Evolutionary conservation across 2,113 vertebrate species (phyloP).

Genomic region (Vulpes vulpes): DNA sequence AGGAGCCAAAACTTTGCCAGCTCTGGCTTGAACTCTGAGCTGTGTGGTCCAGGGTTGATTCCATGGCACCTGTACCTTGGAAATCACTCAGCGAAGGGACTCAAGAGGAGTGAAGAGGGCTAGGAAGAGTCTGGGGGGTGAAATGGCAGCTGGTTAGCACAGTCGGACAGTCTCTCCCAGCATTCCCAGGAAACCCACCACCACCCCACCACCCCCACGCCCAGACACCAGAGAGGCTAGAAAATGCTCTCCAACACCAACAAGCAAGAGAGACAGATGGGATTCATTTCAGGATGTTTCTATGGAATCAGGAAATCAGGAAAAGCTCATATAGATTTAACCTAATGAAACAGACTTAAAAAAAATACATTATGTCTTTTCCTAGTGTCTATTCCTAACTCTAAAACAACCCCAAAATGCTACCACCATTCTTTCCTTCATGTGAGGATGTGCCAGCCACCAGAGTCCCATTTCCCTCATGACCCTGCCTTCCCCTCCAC

Average conservation of each 20-base stretch:
- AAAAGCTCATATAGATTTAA: neutral
- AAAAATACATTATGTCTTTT: neutral
- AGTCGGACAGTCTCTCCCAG: neutral
- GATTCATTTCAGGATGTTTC: neutral
- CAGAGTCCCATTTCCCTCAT: neutral
- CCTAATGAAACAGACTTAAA: neutral
- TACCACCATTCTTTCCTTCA: neutral
- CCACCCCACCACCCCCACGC: too few relatives aligned
- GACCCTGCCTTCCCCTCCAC: neutral
- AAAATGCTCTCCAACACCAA: neutral
- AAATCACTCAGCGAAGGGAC: neutral
- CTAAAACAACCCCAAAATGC: neutral
- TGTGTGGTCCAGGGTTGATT: too few relatives aligned
- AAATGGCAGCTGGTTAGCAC: neutral
- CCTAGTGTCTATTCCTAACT: neutral
- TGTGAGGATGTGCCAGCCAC: neutral
- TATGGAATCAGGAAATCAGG: neutral
- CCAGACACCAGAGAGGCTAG: neutral
- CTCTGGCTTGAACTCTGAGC: neutral
- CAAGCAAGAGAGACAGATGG: neutral
- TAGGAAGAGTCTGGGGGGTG: neutral
- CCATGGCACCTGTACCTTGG: neutral
- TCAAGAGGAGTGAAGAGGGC: neutral
- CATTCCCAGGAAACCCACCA: neutral
- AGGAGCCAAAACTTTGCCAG: neutral